These are phyloP conservation scores for Illadopsis cleaveri DNA, from an alignment of 2,113 vertebrate species.

Conservation along the genomic window DNA sequence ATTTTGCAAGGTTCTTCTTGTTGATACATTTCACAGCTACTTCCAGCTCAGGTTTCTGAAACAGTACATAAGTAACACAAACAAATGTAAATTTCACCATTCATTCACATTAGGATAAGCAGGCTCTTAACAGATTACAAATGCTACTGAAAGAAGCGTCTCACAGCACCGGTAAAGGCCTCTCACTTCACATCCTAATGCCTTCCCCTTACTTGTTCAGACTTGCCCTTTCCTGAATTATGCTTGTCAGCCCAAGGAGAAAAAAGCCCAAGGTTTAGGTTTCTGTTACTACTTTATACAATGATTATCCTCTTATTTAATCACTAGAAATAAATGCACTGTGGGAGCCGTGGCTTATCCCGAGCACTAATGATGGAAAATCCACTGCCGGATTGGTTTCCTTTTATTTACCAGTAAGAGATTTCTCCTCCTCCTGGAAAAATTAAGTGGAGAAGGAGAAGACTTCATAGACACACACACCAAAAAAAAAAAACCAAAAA, in stretches of 20 bases:
- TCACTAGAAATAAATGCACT: conserved; percentile 6
- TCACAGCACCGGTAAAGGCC: background rate
- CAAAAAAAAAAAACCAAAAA: too few relatives aligned
- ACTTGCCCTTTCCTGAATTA: conserved; percentile 35
- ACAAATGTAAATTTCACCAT: background rate
- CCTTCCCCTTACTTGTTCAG: conserved; percentile 31
- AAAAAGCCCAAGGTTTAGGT: conserved; percentile 9
- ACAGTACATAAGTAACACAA: background rate
- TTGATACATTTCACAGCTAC: conserved; percentile 98
- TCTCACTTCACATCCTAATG: background rate
- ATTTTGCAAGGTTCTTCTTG: conserved; percentile 95
- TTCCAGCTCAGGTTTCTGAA: conserved; percentile 90
- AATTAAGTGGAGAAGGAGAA: background rate
- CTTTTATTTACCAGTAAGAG: background rate
- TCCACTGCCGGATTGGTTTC: background rate
- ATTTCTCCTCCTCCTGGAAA: background rate
- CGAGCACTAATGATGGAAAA: conserved; percentile 5
- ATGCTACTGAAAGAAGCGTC: background rate
- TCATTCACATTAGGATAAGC: background rate
- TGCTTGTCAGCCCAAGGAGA: background rate
- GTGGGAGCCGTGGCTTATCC: conserved; percentile 22
- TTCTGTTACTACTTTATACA: background rate
- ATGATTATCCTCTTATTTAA: conserved; percentile 53
- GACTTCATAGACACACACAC: background rate
- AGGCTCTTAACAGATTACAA: background rate